Conservation (phyloP, 2,797 vertebrate species). For the Cichlasoma orientale region DNA sequence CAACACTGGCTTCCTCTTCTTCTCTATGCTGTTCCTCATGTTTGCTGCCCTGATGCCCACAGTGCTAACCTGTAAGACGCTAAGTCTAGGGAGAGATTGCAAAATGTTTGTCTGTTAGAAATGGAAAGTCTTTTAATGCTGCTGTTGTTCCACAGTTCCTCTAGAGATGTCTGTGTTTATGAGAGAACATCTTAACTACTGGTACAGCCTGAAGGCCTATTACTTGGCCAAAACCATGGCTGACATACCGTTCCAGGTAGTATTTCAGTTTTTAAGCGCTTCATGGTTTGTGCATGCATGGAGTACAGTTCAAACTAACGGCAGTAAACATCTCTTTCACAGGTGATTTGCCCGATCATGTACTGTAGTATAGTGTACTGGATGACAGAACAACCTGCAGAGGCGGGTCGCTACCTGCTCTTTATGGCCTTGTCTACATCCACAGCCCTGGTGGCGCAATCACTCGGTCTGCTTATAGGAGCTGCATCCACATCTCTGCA, state of each 20-base stretch:
- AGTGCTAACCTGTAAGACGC: constrained; percentile 93
- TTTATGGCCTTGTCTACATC: constrained; percentile 93
- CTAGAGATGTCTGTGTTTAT: constrained; percentile 96
- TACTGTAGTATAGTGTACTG: constrained; percentile 99
- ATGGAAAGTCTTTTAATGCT: constrained; percentile 19
- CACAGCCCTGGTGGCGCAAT: constrained; percentile 95
- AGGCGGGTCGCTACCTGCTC: constrained; percentile 90
- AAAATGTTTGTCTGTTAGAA: constrained; percentile 23
- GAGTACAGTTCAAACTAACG: background rate
- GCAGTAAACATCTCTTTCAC: constrained; percentile 23
- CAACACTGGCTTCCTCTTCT: constrained; percentile 98
- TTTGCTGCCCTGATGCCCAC: constrained; percentile 97
- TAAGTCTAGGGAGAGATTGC: background rate
- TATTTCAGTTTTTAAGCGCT: background rate
- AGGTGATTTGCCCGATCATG: constrained; percentile 94
- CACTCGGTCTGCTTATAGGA: constrained; percentile 94
- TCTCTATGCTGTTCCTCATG: constrained; percentile 99
- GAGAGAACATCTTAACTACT: constrained; percentile 97
- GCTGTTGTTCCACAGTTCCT: constrained; percentile 84
- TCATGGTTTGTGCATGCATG: background rate
- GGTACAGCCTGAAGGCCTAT: constrained; percentile 98
- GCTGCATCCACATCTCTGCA: constrained; percentile 96
- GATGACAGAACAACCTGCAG: constrained; percentile 97
- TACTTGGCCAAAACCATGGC: constrained; percentile 98
- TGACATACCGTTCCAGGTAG: constrained; percentile 96